These are phyloP conservation scores for Ciconia nigra DNA, from an alignment of 2,797 vertebrate species.

Conservation along the genomic window DNA sequence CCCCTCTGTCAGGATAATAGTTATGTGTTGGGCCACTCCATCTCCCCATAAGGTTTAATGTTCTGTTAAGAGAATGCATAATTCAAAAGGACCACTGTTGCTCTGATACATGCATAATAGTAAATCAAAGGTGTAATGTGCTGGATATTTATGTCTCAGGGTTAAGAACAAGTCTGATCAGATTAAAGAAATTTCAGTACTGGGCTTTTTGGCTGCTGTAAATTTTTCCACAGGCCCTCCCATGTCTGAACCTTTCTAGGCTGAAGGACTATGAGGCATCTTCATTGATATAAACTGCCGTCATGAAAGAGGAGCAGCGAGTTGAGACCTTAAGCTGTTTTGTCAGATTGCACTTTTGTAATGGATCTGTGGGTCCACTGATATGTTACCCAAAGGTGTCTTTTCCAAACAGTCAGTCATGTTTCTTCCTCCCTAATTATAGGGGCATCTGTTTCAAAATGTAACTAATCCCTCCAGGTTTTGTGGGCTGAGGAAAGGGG, in stretches of 20 bases:
- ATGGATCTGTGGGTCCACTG: not conserved
- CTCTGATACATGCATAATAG: conserved; percentile 31
- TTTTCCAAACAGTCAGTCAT: not conserved
- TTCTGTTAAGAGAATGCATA: conserved; percentile 65
- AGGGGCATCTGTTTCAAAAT: conserved; percentile 27
- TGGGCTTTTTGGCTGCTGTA: conserved; percentile 5
- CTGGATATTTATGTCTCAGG: conserved; percentile 44
- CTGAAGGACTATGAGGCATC: not conserved
- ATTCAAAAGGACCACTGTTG: conserved; percentile 58
- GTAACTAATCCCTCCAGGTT: conserved; percentile 7
- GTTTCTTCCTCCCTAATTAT: conserved; percentile 28
- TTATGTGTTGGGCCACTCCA: conserved; percentile 39
- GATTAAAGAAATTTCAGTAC: conserved; percentile 29
- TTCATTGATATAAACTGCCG: not conserved
- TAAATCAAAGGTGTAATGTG: conserved; percentile 55
- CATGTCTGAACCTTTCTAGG: not conserved
- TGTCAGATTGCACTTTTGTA: not conserved
- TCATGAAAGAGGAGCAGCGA: not conserved
- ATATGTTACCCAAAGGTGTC: not conserved
- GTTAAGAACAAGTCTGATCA: conserved; percentile 54
- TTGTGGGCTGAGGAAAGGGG: not conserved
- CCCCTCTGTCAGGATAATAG: conserved; percentile 60
- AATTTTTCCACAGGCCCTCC: conserved; percentile 22
- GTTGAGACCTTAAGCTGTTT: not conserved
- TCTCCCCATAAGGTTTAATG: conserved; percentile 60